These are phyloP conservation scores for Colletes latitarsis DNA, from an alignment of 1,140 invertebrate species.

Conservation along the genomic window DNA sequence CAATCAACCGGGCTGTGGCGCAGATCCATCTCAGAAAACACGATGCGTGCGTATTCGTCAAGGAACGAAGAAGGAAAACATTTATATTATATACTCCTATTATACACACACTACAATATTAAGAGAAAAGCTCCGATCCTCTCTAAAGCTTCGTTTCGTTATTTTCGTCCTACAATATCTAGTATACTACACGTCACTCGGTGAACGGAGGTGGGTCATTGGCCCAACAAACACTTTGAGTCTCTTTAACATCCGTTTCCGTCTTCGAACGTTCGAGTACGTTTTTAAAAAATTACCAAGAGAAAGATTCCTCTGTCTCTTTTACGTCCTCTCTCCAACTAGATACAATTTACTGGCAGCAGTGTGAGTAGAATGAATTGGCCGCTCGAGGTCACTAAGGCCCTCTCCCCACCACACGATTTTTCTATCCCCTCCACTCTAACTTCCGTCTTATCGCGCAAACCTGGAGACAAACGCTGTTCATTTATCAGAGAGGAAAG, in stretches of 20 bases:
- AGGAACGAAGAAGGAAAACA: slow-evolving; percentile 19
- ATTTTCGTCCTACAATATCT: slow-evolving; percentile 16
- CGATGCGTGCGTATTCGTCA: slow-evolving; percentile 25
- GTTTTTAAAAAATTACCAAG: neutral
- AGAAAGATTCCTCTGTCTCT: neutral
- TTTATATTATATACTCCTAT: slow-evolving; percentile 56
- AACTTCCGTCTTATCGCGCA: too few species aligned
- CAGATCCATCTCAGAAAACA: slow-evolving; percentile 14
- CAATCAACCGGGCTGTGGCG: slow-evolving; percentile 3
- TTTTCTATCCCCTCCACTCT: too few species aligned
- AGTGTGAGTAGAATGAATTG: neutral
- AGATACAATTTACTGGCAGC: slow-evolving; percentile 1
- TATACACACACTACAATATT: slow-evolving; percentile 30
- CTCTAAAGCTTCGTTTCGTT: slow-evolving; percentile 43
- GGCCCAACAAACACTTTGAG: slow-evolving; percentile 51
- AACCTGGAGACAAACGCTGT: too few species aligned
- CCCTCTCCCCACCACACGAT: neutral
- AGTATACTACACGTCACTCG: slow-evolving; percentile 64
- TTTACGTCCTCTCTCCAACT: neutral
- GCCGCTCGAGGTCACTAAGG: neutral
- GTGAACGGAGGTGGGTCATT: slow-evolving; percentile 60
- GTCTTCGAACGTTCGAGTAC: slow-evolving; percentile 33
- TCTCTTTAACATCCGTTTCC: slow-evolving; percentile 23
- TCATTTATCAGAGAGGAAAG: too few species aligned
- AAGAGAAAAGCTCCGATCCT: slow-evolving; percentile 40